Evolutionary conservation across 2,113 vertebrate genomes (phyloP).

Genomic region (Pelecanus crispus): DNA sequence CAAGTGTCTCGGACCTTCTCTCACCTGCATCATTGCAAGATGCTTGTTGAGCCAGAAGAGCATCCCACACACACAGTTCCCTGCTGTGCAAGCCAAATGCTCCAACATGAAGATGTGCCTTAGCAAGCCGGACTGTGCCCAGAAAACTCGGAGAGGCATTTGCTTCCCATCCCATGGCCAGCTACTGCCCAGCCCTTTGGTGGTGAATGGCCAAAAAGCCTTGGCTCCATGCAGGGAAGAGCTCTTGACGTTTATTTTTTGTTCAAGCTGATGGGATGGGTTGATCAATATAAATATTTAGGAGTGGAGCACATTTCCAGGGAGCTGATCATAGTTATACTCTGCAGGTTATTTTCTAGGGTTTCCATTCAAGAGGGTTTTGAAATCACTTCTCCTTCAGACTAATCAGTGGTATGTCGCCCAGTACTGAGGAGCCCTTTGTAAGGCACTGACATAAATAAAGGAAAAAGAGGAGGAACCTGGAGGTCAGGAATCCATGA

Average conservation of each 20-base stretch:
- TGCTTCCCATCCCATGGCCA: fast-evolving
- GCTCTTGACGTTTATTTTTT: not conserved
- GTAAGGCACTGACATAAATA: not conserved
- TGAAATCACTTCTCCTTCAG: not conserved
- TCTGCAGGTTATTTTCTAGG: not conserved
- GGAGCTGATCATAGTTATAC: not conserved
- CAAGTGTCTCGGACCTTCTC: not conserved
- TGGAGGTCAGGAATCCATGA: not conserved
- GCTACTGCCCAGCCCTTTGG: not conserved
- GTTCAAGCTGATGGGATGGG: fast-evolving
- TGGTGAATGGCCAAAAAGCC: not conserved
- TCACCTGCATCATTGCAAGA: not conserved
- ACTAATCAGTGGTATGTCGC: not conserved
- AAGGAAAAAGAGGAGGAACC: not conserved
- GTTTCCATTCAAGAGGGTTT: not conserved
- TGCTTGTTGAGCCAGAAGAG: not conserved
- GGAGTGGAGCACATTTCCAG: not conserved
- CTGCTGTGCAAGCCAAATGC: not conserved
- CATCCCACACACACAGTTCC: fast-evolving
- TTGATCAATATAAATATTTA: not conserved
- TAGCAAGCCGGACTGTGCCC: not conserved
- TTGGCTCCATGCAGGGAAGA: not conserved
- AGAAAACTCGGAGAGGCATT: not conserved
- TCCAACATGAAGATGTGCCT: not conserved
- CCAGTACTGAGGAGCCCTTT: not conserved